Conservation (phyloP, 2,797 vertebrate species). For the Xenops minutus region DNA sequence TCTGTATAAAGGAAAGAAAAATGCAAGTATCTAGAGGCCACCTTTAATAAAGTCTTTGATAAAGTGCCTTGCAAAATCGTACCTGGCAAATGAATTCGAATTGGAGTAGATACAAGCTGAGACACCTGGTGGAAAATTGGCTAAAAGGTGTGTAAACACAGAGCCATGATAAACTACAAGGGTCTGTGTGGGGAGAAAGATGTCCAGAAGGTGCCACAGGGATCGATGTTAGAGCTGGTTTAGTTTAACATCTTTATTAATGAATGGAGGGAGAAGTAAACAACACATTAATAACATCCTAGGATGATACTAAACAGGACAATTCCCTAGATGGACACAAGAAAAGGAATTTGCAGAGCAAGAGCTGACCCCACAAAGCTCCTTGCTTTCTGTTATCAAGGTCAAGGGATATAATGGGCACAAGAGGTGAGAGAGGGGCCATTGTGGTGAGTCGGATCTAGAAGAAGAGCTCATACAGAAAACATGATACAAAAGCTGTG, state of each 20-base stretch:
- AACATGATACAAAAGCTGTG: background rate
- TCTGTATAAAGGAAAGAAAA: slow-evolving; percentile 37
- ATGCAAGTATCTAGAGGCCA: slow-evolving; percentile 19
- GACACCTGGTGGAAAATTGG: slow-evolving; percentile 21
- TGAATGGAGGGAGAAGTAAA: slow-evolving; percentile 43
- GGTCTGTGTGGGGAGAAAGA: background rate
- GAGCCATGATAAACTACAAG: slow-evolving; percentile 44
- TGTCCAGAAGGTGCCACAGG: slow-evolving; percentile 22
- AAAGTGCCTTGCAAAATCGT: background rate
- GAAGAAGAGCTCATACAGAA: background rate
- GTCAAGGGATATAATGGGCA: background rate
- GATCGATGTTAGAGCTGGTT: slow-evolving; percentile 35
- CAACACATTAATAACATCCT: slow-evolving; percentile 61
- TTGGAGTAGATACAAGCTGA: background rate
- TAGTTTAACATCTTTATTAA: slow-evolving; percentile 65
- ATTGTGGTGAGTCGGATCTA: background rate
- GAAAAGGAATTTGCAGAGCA: background rate
- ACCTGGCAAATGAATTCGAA: slow-evolving; percentile 50
- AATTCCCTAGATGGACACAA: background rate
- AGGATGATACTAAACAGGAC: background rate
- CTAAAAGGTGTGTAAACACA: slow-evolving; percentile 31
- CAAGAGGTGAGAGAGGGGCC: background rate
- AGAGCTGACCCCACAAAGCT: background rate
- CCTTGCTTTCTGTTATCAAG: background rate
- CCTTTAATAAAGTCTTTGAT: slow-evolving; percentile 45